Conservation (phyloP, 2,113 vertebrate genomes). For the Tetrax tetrax region DNA sequence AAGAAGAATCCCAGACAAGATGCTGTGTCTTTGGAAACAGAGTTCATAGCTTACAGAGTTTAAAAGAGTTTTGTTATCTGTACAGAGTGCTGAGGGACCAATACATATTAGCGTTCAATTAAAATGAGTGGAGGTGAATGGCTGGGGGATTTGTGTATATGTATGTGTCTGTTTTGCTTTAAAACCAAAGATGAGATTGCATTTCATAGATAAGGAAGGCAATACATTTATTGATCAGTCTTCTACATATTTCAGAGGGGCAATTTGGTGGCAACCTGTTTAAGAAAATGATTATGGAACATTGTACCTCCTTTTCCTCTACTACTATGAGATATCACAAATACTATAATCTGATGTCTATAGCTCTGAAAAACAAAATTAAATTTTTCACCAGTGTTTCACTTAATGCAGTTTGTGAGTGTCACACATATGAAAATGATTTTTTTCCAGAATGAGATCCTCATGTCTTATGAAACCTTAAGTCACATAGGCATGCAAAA, state of each 20-base stretch:
- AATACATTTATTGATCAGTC: not conserved
- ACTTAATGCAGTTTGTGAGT: not conserved
- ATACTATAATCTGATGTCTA: not conserved
- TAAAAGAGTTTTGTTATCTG: slow-evolving; percentile 30
- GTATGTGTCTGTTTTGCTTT: not conserved
- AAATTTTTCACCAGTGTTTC: not conserved
- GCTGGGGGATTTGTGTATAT: not conserved
- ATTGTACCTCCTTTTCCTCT: not conserved
- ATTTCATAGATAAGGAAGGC: not conserved
- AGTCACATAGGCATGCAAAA: not conserved
- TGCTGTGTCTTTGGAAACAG: slow-evolving; percentile 10
- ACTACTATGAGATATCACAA: not conserved
- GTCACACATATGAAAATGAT: not conserved
- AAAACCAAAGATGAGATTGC: not conserved
- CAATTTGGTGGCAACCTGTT: not conserved
- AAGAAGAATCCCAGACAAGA: slow-evolving; percentile 30
- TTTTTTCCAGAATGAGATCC: not conserved
- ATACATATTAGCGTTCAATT: not conserved
- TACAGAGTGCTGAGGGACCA: not conserved
- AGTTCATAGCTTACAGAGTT: not conserved
- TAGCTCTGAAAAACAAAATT: not conserved
- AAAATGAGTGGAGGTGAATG: not conserved
- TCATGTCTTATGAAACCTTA: not conserved
- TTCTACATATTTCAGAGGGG: not conserved
- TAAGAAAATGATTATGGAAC: not conserved